Base-by-base conservation (phyloP, 1,140 invertebrate genomes). In the Drosophila yakuba region DNA sequence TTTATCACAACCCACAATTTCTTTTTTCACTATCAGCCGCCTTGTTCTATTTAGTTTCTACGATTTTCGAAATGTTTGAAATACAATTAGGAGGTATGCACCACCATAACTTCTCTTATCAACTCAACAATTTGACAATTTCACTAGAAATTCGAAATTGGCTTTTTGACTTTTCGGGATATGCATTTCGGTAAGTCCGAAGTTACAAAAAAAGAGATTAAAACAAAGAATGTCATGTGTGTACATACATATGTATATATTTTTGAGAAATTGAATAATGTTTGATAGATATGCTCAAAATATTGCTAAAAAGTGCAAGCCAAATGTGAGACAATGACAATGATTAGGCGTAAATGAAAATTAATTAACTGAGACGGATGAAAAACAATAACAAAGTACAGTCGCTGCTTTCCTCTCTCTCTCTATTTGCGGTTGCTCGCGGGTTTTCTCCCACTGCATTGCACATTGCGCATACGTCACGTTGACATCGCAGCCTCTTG, bases 391-490 rank as follows among this genome's bases (percentile, higher is more conserved):
- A 67, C 25, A 71, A 58, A 61, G n/a, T 54, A 48, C 50, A 48
- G 12, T 50, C 1, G 6, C 36, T 32, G 25, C 7, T 8, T n/a
- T 12, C 3, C 55, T 51, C 64, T 47, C 38, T 28, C 11, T 57
- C 25, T 39, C n/a, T 25, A 10, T 14, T 12, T 35, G 3, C 8
- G 48, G 35, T 43, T 6, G 17, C 7, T 25, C 36, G 2, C n/a
- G 32, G 23, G 20, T 32, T 14, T 17, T 14, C 6, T 57, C 20
- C 20, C 25, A 41, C 11, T 28, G 38, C 32, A 28, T 38, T 56
- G 38, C 51, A 74, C 51, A 77, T 82, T 78, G 55, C 68, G 73
- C 68, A 82, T 82, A 82, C 79, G 79, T 78, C 79, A 82, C 55
- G 80, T 82, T 82, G 63, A 38, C 45, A 51, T 28, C n/a, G 3